Conservation (phyloP, 2,888 invertebrate genomes). For the Luffia ferchaultella region DNA sequence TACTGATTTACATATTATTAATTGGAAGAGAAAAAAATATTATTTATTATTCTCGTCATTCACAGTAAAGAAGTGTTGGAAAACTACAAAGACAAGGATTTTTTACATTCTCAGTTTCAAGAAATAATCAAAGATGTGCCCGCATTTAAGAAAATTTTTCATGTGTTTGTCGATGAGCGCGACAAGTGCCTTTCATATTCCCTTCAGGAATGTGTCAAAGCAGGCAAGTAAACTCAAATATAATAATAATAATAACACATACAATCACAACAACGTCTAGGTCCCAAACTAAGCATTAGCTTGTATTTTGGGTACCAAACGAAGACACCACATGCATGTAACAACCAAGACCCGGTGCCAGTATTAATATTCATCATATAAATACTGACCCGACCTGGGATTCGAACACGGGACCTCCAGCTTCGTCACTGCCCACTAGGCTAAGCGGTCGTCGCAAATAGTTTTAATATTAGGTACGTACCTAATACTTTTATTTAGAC, state of each 20-base stretch:
- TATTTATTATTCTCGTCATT: neutral
- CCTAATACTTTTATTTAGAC: neutral
- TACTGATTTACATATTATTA: neutral
- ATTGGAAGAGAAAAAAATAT: neutral
- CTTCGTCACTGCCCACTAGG: too few relatives aligned
- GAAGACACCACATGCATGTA: too few relatives aligned
- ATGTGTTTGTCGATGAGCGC: slow-evolving; percentile 56
- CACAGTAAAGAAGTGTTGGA: slow-evolving; percentile 42
- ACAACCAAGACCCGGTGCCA: too few relatives aligned
- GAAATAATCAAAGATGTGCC: slow-evolving; percentile 52
- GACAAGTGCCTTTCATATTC: slow-evolving; percentile 55
- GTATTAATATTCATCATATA: too few relatives aligned
- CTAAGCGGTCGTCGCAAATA: too few relatives aligned
- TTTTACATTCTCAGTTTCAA: slow-evolving; percentile 51
- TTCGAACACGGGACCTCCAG: too few relatives aligned
- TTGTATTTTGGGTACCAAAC: too few relatives aligned
- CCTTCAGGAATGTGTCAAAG: slow-evolving; percentile 50
- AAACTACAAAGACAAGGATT: slow-evolving; percentile 49
- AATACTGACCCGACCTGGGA: too few relatives aligned
- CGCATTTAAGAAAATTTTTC: slow-evolving; percentile 56
- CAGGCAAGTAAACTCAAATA: slow-evolving; percentile 26
- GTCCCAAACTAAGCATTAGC: too few relatives aligned
- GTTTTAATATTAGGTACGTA: too few relatives aligned
- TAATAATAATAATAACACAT: too few relatives aligned
- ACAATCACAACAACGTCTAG: too few relatives aligned